A percentile compares a stretch with the other conserved stretches of the same genome.
Conservation (phyloP, 2,797 vertebrate species). For the Pipistrellus pygmaeus region DNA sequence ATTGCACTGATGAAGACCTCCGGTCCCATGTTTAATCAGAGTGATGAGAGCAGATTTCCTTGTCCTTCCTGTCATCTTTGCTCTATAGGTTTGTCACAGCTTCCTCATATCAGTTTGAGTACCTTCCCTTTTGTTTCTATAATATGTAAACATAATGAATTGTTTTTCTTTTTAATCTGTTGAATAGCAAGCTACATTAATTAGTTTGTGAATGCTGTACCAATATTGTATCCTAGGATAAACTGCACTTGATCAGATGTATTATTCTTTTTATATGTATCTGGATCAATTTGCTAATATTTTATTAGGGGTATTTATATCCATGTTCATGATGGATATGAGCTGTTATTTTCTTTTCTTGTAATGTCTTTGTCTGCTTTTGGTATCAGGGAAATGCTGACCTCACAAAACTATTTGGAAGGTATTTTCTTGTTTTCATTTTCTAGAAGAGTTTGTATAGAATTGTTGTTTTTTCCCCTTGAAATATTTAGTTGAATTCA, state of each 20-base stretch:
- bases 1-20: neutral
- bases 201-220: neutral
- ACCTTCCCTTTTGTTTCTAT: neutral
- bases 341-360: neutral
- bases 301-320: constrained; percentile 21
- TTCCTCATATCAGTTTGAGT: neutral
- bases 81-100: neutral
- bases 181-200: neutral
- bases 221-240: neutral
- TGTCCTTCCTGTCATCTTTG: neutral
- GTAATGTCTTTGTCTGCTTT: neutral
- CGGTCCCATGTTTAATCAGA: neutral
- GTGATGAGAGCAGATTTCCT: neutral
- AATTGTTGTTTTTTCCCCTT: neutral
- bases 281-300: neutral
- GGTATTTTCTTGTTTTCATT: neutral
- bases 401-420: constrained; percentile 1
- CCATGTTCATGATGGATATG: neutral
- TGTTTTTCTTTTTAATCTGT: neutral
- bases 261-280: neutral
- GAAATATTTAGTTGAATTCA: neutral
- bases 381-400: neutral
- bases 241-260: neutral
- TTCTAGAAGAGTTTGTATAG: neutral
- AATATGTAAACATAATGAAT: neutral